Evolutionary conservation across 1,140 invertebrate genomes (phyloP).

Genomic region (Diabrotica virgifera): DNA sequence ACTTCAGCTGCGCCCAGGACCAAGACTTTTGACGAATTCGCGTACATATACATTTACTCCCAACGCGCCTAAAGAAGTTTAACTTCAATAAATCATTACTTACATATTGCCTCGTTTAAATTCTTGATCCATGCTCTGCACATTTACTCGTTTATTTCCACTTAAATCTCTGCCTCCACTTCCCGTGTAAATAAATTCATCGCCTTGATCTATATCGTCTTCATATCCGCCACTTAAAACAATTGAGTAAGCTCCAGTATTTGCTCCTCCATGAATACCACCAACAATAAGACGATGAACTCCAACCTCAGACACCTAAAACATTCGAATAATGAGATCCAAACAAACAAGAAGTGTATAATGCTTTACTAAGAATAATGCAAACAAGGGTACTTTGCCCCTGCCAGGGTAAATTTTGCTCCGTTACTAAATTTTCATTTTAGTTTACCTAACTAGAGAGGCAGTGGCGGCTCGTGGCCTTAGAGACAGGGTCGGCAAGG

Average conservation of each 20-base stretch:
- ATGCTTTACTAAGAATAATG: too few relatives aligned
- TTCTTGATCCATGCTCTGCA: constrained; percentile 78
- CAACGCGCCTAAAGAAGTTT: too few relatives aligned
- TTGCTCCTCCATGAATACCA: constrained; percentile 79
- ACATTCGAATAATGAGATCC: constrained; percentile 13
- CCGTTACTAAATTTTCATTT: too few relatives aligned
- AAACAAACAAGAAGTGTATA: too few relatives aligned
- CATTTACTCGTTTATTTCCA: constrained; percentile 78
- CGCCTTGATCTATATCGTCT: constrained; percentile 81
- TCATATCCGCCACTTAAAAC: constrained; percentile 86
- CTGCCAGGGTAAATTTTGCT: too few relatives aligned
- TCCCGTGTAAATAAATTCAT: constrained; percentile 81
- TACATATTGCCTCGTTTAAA: constrained; percentile 76
- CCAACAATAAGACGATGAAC: constrained; percentile 70
- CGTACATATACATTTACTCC: too few relatives aligned
- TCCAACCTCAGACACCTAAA: constrained; percentile 74
- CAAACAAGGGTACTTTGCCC: too few relatives aligned
- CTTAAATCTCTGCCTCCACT: constrained; percentile 79
- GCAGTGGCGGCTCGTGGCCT: too few relatives aligned
- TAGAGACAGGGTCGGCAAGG: too few relatives aligned
- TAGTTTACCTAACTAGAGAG: too few relatives aligned
- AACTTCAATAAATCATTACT: constrained; percentile 25
- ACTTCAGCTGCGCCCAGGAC: too few relatives aligned
- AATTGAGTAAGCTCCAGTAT: constrained; percentile 78
- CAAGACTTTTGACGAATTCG: too few relatives aligned